A percentile compares a stretch with the other conserved stretches of the same genome.
These are phyloP conservation scores for Ophion ellenae DNA, from an alignment of 2,888 invertebrate species.

Conservation along the genomic window DNA sequence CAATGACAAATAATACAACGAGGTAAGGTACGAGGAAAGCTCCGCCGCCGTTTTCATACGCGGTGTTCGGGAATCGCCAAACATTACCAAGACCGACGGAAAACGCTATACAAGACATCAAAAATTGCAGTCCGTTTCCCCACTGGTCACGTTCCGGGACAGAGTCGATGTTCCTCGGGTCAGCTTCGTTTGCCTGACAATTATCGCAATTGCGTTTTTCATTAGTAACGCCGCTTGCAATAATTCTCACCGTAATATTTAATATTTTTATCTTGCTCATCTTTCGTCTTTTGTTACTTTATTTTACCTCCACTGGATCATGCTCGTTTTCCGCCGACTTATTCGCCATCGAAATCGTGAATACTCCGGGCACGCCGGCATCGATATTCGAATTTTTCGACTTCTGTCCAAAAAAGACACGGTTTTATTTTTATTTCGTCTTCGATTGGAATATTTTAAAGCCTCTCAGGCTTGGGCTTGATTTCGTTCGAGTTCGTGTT, in stretches of 20 bases:
- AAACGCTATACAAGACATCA: slow-evolving; percentile 88
- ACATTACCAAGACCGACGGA: slow-evolving; percentile 89
- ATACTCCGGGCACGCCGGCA: slow-evolving; percentile 47
- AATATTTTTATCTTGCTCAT: neutral
- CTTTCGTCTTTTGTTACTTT: neutral
- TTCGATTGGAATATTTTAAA: no score
- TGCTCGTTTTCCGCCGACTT: slow-evolving; percentile 9
- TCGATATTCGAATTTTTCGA: slow-evolving; percentile 46
- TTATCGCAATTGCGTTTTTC: neutral
- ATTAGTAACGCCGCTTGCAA: neutral
- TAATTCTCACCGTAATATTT: neutral
- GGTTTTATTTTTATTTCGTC: neutral
- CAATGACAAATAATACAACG: slow-evolving; percentile 88
- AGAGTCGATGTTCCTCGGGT: slow-evolving; percentile 18
- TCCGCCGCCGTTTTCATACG: slow-evolving; percentile 88
- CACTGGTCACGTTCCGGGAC: slow-evolving; percentile 82
- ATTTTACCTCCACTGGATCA: slow-evolving; percentile 29
- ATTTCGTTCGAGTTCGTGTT: no score
- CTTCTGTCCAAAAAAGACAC: slow-evolving; percentile 1
- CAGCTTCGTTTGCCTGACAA: neutral
- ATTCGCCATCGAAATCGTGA: slow-evolving; percentile 46
- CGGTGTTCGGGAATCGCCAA: slow-evolving; percentile 88
- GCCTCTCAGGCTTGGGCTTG: no score
- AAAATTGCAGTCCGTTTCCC: slow-evolving; percentile 87
- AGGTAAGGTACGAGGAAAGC: slow-evolving; percentile 89